A percentile compares a stretch with the other conserved stretches of the same genome.
Evolutionary conservation across 2,113 vertebrate species (phyloP).

Genomic region (Orcinus orca): DNA sequence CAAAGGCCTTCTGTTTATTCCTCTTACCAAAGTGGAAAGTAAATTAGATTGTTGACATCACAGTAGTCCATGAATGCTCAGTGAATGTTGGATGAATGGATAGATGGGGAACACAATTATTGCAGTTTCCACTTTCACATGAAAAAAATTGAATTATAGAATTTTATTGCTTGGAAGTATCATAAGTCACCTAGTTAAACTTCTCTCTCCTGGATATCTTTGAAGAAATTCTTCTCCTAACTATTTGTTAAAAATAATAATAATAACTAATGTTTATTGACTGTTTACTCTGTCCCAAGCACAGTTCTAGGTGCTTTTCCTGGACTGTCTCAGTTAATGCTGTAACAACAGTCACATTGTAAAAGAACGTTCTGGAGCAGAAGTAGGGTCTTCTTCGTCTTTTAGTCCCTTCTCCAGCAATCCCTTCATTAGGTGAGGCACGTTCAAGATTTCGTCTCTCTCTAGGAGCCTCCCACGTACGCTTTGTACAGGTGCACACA

Average conservation of each 20-base stretch:
- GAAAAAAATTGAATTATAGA: conserved; percentile 8
- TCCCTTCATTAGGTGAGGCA: conserved; percentile 56
- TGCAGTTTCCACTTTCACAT: not conserved
- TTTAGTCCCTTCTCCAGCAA: not conserved
- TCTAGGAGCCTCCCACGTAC: not conserved
- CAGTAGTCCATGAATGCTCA: not conserved
- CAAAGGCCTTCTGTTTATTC: conserved; percentile 7
- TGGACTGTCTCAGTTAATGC: not conserved
- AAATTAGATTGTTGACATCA: conserved; percentile 50
- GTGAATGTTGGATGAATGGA: not conserved
- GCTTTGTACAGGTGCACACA: not conserved
- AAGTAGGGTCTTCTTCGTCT: conserved; percentile 18
- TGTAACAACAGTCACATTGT: not conserved
- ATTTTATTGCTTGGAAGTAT: not conserved
- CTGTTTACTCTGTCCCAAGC: not conserved
- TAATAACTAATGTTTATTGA: not conserved
- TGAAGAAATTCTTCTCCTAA: conserved; percentile 56
- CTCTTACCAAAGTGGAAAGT: conserved; percentile 18
- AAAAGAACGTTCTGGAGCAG: not conserved
- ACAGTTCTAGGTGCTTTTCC: not conserved
- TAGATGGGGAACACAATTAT: conserved; percentile 16
- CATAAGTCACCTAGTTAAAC: not conserved
- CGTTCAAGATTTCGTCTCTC: conserved; percentile 67
- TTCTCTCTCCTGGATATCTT: conserved; percentile 64
- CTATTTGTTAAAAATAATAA: conserved; percentile 3